Percentiles rank a stretch among this genome's conserved stretches.
Conservation (phyloP, 2,113 vertebrate genomes). For the Leptobrachium ailaonicum region DNA sequence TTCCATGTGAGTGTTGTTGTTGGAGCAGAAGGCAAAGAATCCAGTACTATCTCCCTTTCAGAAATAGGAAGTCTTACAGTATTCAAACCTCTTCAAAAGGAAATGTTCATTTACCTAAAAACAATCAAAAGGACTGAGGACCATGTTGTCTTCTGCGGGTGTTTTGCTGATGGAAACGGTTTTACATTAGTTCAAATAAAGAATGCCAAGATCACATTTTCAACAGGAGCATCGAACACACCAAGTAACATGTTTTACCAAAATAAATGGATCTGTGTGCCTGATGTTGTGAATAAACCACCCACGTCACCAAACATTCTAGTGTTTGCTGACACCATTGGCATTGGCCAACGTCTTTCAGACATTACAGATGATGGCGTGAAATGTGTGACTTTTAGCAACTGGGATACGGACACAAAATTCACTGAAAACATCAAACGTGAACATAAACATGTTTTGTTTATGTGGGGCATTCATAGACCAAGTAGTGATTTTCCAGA, state of each 20-base stretch:
- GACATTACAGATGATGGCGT: slow-evolving; percentile 69
- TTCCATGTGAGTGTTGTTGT: slow-evolving; percentile 76
- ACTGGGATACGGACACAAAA: slow-evolving; percentile 55
- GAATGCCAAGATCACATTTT: slow-evolving; percentile 67
- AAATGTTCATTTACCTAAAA: slow-evolving; percentile 81
- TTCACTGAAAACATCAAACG: slow-evolving; percentile 53
- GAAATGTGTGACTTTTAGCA: slow-evolving; percentile 57
- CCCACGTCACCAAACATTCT: slow-evolving; percentile 64
- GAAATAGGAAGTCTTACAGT: slow-evolving; percentile 72
- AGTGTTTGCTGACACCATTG: slow-evolving; percentile 77
- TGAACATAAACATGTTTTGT: slow-evolving; percentile 59
- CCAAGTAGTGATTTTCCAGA: slow-evolving; percentile 63
- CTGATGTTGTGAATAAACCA: slow-evolving; percentile 22
- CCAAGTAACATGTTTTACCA: slow-evolving; percentile 73
- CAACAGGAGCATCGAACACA: slow-evolving; percentile 55
- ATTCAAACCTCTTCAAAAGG: slow-evolving; percentile 67
- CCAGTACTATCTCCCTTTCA: slow-evolving; percentile 72
- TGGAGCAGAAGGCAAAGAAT: slow-evolving; percentile 49
- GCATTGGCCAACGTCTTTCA: slow-evolving; percentile 68
- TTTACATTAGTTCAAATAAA: slow-evolving; percentile 75
- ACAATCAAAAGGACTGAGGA: slow-evolving; percentile 63
- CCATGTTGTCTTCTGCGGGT: slow-evolving; percentile 77
- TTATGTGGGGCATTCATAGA: slow-evolving; percentile 75
- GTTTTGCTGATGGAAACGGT: slow-evolving; percentile 73
- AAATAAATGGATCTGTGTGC: slow-evolving; percentile 64